Evolutionary conservation across 1,140 invertebrate species (phyloP).

Genomic region (Drosophila mauritiana): DNA sequence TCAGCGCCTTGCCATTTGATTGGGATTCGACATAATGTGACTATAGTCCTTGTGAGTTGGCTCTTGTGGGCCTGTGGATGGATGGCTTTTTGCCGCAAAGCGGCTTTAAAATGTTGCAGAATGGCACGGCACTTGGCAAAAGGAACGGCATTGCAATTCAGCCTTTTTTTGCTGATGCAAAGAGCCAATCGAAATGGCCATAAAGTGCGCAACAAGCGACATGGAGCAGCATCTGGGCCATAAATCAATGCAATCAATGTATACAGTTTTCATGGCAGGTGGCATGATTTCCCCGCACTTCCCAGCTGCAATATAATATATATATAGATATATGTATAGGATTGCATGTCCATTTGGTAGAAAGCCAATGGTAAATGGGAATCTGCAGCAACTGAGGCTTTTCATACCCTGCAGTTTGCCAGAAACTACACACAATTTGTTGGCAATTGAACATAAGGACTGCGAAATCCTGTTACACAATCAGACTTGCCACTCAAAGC

Average conservation of each 20-base stretch:
- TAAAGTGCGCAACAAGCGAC: conserved; percentile 58
- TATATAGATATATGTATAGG: not conserved
- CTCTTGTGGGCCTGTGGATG: not conserved
- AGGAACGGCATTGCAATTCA: conserved; percentile 15
- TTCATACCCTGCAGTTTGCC: conserved; percentile 31
- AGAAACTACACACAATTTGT: conserved; percentile 5
- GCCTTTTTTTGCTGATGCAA: conserved; percentile 35
- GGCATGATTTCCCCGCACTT: conserved; percentile 18
- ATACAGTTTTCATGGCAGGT: conserved; percentile 36
- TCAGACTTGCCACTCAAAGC: conserved; percentile 14
- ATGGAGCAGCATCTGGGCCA: conserved; percentile 30
- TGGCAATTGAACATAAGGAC: conserved; percentile 14
- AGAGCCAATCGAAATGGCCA: conserved; percentile 49
- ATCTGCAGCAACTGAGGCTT: conserved; percentile 14
- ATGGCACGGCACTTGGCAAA: conserved; percentile 38
- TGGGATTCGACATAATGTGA: conserved; percentile 38
- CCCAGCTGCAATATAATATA: conserved; percentile 1
- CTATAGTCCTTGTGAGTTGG: conserved; percentile 5
- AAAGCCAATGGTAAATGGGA: conserved; percentile 23
- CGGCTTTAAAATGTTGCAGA: conserved; percentile 36
- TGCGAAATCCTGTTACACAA: conserved; percentile 21
- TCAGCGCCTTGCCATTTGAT: conserved; percentile 29
- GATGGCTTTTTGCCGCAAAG: conserved; percentile 24
- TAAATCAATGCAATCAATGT: conserved; percentile 64
- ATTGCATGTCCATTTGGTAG: conserved; percentile 24